Conservation (phyloP, 2,888 invertebrate genomes). For the Myathropa florea region DNA sequence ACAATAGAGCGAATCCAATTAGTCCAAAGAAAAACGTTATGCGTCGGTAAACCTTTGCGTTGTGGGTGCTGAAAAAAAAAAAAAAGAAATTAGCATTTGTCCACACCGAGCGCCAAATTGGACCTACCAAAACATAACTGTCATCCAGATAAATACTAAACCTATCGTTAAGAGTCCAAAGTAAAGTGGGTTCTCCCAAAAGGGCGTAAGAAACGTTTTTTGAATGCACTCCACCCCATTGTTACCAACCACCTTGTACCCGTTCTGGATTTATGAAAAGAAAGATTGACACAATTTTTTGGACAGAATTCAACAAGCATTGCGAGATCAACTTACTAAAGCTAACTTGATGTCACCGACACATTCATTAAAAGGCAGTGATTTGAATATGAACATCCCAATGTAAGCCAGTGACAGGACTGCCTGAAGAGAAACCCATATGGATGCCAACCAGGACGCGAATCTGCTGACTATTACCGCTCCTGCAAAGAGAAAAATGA, state of each 20-base stretch:
- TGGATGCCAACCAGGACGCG: slow-evolving; percentile 79
- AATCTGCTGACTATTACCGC: slow-evolving; percentile 80
- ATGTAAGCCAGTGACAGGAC: slow-evolving; percentile 79
- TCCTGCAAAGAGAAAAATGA: slow-evolving; percentile 73
- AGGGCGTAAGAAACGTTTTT: slow-evolving; percentile 79
- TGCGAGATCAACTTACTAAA: slow-evolving; percentile 73
- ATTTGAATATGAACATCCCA: slow-evolving; percentile 78
- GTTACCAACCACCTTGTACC: slow-evolving; percentile 76
- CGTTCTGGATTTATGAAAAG: slow-evolving; percentile 73
- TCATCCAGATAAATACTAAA: slow-evolving; percentile 79
- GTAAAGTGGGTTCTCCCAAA: slow-evolving; percentile 80
- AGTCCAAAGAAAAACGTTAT: slow-evolving; percentile 78
- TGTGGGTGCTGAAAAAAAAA: slow-evolving; percentile 77
- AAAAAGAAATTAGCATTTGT: background rate
- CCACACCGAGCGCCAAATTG: background rate
- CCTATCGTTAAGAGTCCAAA: slow-evolving; percentile 79
- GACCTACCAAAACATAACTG: slow-evolving; percentile 79
- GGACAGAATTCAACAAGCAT: background rate
- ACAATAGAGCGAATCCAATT: slow-evolving; percentile 76
- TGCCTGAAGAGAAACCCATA: slow-evolving; percentile 80
- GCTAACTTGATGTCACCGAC: slow-evolving; percentile 77
- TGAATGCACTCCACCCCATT: slow-evolving; percentile 79
- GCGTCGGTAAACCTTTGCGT: slow-evolving; percentile 78
- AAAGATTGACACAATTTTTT: background rate
- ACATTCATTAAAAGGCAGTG: slow-evolving; percentile 79